A percentile compares a stretch with the other conserved stretches of the same genome.
These are phyloP conservation scores for Amyelois transitella DNA, from an alignment of 1,140 invertebrate genomes.

Conservation along the genomic window DNA sequence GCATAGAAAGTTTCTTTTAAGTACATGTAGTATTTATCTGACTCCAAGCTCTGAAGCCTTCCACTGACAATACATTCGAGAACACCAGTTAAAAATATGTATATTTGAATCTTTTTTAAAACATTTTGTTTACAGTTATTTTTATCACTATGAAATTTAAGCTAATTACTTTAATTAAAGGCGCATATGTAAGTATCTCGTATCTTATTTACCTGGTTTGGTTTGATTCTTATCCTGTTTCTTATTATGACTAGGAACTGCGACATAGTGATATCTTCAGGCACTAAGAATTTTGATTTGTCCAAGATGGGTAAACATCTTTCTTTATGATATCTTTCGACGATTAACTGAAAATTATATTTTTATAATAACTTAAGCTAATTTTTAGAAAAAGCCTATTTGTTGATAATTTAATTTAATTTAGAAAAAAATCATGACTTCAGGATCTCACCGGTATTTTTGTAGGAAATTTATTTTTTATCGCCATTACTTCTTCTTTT, in stretches of 20 bases:
- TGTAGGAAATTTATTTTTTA: slow-evolving; percentile 76
- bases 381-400: no score
- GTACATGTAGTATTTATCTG: no score
- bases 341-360: slow-evolving; percentile 78
- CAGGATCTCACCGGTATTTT: slow-evolving; percentile 76
- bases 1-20: no score
- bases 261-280: slow-evolving; percentile 87
- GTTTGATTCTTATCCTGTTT: slow-evolving; percentile 70
- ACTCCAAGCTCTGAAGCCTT: no score
- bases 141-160: no score
- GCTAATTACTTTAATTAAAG: neutral
- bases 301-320: slow-evolving; percentile 80
- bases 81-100: no score
- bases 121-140: no score
- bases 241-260: slow-evolving; percentile 86
- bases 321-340: slow-evolving; percentile 83
- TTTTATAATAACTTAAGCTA: neutral
- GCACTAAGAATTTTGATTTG: slow-evolving; percentile 86
- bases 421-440: neutral
- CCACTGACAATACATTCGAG: no score
- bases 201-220: slow-evolving; percentile 64
- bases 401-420: slow-evolving; percentile 6
- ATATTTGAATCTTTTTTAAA: no score
- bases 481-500: slow-evolving; percentile 77
- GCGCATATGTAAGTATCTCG: no score